These are phyloP conservation scores for Ceratotherium simum DNA, from an alignment of 2,113 vertebrate species.

Conservation along the genomic window DNA sequence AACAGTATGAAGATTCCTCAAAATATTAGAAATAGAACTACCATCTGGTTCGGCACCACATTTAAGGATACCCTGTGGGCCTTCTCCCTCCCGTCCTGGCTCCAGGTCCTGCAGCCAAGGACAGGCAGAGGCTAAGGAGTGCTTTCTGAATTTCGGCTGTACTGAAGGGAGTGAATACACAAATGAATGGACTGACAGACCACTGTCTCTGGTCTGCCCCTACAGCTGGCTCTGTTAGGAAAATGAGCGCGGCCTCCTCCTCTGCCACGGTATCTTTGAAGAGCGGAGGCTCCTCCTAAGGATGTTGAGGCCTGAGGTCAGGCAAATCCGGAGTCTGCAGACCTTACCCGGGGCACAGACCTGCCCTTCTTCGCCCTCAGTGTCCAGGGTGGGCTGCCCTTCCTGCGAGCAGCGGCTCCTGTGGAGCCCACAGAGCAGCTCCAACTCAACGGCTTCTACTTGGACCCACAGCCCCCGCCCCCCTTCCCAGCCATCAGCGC, in stretches of 20 bases:
- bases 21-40: accelerated
- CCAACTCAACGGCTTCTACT: too few species aligned
- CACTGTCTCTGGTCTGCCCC: accelerated
- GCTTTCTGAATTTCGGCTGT: background rate
- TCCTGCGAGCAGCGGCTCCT: accelerated
- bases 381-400: accelerated
- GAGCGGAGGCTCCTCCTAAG: background rate
- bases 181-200: too few species aligned
- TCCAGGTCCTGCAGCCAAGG: accelerated
- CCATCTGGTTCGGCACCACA: accelerated
- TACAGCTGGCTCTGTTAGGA: background rate
- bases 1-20: accelerated
- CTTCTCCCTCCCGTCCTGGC: accelerated
- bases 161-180: too few species aligned
- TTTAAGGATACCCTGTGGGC: accelerated
- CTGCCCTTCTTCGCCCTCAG: background rate
- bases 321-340: background rate
- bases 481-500: too few species aligned
- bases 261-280: accelerated
- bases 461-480: background rate
- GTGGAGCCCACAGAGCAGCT: background rate
- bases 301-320: accelerated
- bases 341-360: accelerated
- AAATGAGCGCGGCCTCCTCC: accelerated
- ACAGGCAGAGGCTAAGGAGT: background rate